phyloP scores from a whole-genome alignment of 1,140 invertebrate genomes.

The Mycetomoellerius zeteki region DNA sequence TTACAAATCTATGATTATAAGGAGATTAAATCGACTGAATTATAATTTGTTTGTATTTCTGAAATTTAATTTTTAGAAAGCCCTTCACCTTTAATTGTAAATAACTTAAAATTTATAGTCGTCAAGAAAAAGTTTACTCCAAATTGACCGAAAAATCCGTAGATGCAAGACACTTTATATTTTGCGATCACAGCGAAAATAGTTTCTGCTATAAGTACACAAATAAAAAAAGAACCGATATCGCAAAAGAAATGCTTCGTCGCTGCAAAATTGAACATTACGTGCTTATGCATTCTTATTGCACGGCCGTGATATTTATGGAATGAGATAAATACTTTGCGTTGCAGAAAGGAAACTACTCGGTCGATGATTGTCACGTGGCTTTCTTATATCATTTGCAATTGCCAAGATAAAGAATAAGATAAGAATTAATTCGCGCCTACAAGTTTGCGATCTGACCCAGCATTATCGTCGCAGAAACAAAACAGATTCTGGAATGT shows the following conservation, averaged over 20 bases:
- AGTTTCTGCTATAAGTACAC: neutral
- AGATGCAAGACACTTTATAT: conserved; percentile 1
- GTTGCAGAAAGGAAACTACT: conserved; percentile 27
- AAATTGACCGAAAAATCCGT: neutral
- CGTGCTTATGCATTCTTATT: neutral
- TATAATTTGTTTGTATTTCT: conserved; percentile 8
- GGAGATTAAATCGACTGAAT: neutral
- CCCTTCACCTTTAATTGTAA: neutral
- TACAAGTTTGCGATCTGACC: neutral
- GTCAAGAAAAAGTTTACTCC: neutral
- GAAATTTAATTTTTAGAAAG: neutral
- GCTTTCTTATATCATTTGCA: conserved; percentile 27
- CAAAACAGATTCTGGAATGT: neutral
- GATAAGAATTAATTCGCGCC: conserved; percentile 33
- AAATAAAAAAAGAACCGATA: neutral
- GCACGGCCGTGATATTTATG: conserved; percentile 12
- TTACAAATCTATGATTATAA: neutral
- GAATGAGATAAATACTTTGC: neutral
- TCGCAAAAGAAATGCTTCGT: conserved; percentile 31
- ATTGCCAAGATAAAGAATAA: conserved; percentile 43
- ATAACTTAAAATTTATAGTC: neutral
- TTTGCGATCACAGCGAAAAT: conserved; percentile 34
- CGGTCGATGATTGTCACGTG: conserved; percentile 9
- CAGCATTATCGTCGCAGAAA: conserved; percentile 20
- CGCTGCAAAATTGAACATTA: conserved; percentile 13